These are phyloP conservation scores for Nomada ferruginata DNA, from an alignment of 2,888 invertebrate genomes.

Conservation along the genomic window DNA sequence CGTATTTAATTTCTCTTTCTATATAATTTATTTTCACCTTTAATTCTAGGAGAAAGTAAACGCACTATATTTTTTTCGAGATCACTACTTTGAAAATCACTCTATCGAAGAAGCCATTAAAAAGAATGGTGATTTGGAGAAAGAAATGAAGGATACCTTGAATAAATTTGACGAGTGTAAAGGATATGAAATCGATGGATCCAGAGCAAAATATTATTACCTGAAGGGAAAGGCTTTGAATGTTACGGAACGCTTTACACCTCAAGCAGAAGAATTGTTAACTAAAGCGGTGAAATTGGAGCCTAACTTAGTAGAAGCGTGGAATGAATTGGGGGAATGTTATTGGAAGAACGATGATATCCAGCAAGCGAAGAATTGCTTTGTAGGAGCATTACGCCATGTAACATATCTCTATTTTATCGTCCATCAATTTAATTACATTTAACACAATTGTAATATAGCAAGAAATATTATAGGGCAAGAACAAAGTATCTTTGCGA, in stretches of 20 bases:
- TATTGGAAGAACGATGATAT: slow-evolving; percentile 95
- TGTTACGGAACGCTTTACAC: slow-evolving; percentile 88
- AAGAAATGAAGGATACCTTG: slow-evolving; percentile 87
- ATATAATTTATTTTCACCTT: slow-evolving; percentile 28
- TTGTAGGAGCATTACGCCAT: slow-evolving; percentile 90
- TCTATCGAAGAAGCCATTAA: slow-evolving; percentile 88
- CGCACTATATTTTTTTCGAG: slow-evolving; percentile 89
- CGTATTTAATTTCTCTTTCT: background rate
- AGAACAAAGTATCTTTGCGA: slow-evolving; percentile 90
- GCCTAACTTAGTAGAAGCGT: slow-evolving; percentile 91
- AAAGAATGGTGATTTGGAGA: slow-evolving; percentile 88
- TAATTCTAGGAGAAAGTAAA: slow-evolving; percentile 87
- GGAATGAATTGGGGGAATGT: slow-evolving; percentile 95
- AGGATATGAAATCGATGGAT: slow-evolving; percentile 85
- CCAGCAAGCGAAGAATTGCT: slow-evolving; percentile 92
- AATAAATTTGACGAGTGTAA: slow-evolving; percentile 88
- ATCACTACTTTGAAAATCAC: slow-evolving; percentile 92
- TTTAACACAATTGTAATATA: background rate
- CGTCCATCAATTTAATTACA: background rate
- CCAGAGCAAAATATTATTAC: slow-evolving; percentile 88
- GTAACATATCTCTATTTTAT: slow-evolving; percentile 83
- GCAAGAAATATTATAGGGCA: slow-evolving; percentile 85
- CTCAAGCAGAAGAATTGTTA: slow-evolving; percentile 90
- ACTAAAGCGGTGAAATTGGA: slow-evolving; percentile 94
- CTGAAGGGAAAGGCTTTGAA: slow-evolving; percentile 91